Evolutionary conservation across 1,140 invertebrate species (phyloP).

Genomic region (Scaptomyza graminum): DNA sequence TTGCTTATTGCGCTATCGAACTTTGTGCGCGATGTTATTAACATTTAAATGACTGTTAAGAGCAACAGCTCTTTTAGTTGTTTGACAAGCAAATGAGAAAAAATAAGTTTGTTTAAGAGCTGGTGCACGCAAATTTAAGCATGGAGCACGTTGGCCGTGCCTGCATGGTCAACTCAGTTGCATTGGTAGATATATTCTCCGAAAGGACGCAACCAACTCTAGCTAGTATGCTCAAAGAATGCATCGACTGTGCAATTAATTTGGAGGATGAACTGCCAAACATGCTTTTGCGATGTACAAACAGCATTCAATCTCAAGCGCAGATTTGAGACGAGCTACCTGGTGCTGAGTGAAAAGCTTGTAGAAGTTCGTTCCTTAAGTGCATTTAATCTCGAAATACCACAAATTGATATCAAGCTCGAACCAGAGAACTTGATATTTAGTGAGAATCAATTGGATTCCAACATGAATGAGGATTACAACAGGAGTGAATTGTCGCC

Average conservation of each 20-base stretch:
- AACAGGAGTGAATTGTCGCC: too few relatives aligned
- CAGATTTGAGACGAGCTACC: conserved; percentile 19
- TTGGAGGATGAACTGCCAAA: conserved; percentile 18
- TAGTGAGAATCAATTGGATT: not conserved
- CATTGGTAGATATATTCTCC: conserved; percentile 34
- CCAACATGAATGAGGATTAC: not conserved
- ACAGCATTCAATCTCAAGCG: conserved; percentile 27
- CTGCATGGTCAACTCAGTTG: conserved; percentile 23
- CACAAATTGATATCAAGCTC: not conserved
- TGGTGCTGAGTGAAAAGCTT: conserved; percentile 9
- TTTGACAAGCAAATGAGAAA: not conserved
- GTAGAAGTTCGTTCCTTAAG: not conserved
- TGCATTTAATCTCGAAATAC: not conserved
- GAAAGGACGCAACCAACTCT: conserved; percentile 17
- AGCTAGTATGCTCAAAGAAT: conserved; percentile 19
- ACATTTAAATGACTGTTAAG: not conserved
- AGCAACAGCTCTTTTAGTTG: not conserved
- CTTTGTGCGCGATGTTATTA: not conserved
- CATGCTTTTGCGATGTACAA: conserved; percentile 25
- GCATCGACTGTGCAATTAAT: conserved; percentile 13
- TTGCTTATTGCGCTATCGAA: conserved; percentile 1
- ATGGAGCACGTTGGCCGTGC: conserved; percentile 32
- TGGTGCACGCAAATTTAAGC: not conserved
- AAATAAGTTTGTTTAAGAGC: not conserved
- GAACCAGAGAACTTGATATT: not conserved